Base-by-base conservation (phyloP, 1,140 invertebrate species). In the Cotesia chilonis region DNA sequence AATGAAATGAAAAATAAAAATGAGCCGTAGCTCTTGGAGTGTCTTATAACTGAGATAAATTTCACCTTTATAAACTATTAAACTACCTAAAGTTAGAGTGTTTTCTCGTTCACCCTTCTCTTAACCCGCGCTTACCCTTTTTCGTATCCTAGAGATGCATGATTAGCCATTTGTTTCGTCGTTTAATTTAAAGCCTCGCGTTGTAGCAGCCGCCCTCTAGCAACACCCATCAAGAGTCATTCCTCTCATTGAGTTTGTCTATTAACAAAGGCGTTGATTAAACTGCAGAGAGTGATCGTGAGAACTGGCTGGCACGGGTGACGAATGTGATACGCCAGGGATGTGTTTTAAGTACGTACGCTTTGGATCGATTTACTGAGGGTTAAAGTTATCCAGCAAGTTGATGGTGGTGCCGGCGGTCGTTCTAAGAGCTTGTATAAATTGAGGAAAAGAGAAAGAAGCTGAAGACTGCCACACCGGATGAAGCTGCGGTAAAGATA, bases 121-220 rank as follows among this genome's bases (percentile, higher is more conserved):
- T 7, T 47, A 17, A 65, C 4, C 41, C 52, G 14, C 14, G 10
- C 63, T 9, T 65, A 9, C 10, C 17, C 37, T 51, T 51, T 17
- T 38, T 37, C 74, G 36, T 63, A 61, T 71, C 70, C 74, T 74
- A 38, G 73, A 76, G 81, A 82, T 76, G 80, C 78, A 82, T 83
- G 82, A 84, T 84, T 84, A 82, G 83, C 83, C 78, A 83, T 84
- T 84, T 84, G 83, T 83, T 84, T 82, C 80, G 77, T 72, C 80
- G 79, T 82, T 84, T 83, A 83, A 84, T 84, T 83, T 76, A 74
- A 79, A 77, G 73, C 63, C 75, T 70, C 66, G 70, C 72, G 38
- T 63, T 20, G 57, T 68, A 38, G 55, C 71, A 73, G 72, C 77
- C 72, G 65, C 71, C 73, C 73, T 54, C 78, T 64, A 68, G 71